A percentile compares a stretch with the other conserved stretches of the same genome.
Conservation (phyloP, 1,140 invertebrate genomes). For the Apis dorsata region DNA sequence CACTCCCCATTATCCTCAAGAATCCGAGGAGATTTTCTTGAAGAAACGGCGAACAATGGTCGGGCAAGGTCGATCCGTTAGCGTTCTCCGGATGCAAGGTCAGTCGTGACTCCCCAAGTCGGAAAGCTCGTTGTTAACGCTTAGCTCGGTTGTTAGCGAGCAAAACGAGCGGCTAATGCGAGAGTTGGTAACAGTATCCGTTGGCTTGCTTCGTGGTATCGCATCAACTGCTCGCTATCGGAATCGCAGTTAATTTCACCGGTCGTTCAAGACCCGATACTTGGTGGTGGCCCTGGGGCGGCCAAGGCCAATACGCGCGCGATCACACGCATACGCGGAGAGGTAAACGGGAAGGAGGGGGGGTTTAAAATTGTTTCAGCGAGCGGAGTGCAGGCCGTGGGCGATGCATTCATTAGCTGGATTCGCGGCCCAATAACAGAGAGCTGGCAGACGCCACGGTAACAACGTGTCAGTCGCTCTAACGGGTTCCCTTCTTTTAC, state of each 20-base stretch:
- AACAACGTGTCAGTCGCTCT: slow-evolving; percentile 78
- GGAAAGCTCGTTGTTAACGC: slow-evolving; percentile 22
- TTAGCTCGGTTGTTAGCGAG: not conserved
- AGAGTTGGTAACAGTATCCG: slow-evolving; percentile 32
- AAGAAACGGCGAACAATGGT: slow-evolving; percentile 23
- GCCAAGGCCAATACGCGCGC: slow-evolving; percentile 63
- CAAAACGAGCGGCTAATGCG: slow-evolving; percentile 14
- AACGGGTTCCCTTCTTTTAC: slow-evolving; percentile 73
- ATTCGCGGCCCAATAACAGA: slow-evolving; percentile 78
- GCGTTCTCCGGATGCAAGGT: slow-evolving; percentile 17
- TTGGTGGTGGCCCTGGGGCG: slow-evolving; percentile 21
- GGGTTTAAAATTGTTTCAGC: slow-evolving; percentile 68
- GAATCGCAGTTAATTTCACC: slow-evolving; percentile 47
- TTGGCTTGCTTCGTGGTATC: slow-evolving; percentile 9
- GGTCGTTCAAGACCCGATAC: not conserved
- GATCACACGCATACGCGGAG: slow-evolving; percentile 63
- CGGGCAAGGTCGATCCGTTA: slow-evolving; percentile 34
- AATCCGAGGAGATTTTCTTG: not conserved
- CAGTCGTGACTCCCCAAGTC: slow-evolving; percentile 15
- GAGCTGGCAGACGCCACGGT: slow-evolving; percentile 68
- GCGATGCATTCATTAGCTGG: slow-evolving; percentile 79
- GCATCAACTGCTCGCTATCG: slow-evolving; percentile 33
- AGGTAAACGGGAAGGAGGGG: slow-evolving; percentile 8
- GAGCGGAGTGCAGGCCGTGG: slow-evolving; percentile 58
- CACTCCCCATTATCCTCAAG: not conserved